Conservation (phyloP, 2,797 vertebrate species). For the Todus mexicanus region DNA sequence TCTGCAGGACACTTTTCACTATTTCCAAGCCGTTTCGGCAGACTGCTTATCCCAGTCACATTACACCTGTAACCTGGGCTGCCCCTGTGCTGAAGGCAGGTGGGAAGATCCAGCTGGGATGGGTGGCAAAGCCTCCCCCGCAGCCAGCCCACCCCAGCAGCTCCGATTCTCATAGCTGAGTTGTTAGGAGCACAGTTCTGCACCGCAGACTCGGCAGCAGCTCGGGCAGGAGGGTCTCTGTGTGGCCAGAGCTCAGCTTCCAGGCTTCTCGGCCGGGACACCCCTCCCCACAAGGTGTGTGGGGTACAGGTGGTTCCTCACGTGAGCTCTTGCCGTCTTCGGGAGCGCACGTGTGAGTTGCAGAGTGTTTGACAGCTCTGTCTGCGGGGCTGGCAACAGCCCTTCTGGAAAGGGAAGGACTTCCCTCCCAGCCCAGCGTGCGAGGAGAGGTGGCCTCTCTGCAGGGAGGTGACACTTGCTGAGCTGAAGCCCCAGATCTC, state of each 20-base stretch:
- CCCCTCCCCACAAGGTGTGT: fast-evolving
- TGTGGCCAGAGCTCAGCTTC: fast-evolving
- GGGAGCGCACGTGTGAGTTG: fast-evolving
- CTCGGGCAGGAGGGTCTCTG: not conserved
- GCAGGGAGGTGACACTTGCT: not conserved
- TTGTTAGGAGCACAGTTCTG: fast-evolving
- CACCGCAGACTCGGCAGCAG: not conserved
- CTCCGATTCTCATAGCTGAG: not conserved
- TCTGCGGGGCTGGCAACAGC: not conserved
- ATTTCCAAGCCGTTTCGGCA: fast-evolving
- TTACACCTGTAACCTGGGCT: not conserved
- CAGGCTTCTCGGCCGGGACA: fast-evolving
- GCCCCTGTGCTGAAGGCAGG: fast-evolving
- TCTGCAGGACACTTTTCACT: fast-evolving
- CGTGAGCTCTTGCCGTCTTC: not conserved
- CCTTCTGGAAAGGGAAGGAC: not conserved
- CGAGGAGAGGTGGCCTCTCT: not conserved
- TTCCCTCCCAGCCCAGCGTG: fast-evolving
- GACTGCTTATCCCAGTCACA: not conserved
- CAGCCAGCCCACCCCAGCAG: not conserved
- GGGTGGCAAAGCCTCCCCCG: not conserved
- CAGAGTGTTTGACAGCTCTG: not conserved
- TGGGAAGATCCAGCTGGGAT: fast-evolving
- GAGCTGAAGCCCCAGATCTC: not conserved
- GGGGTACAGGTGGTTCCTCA: not conserved